Conservation (phyloP, 2,113 vertebrate genomes). For the Erinaceus europaeus region DNA sequence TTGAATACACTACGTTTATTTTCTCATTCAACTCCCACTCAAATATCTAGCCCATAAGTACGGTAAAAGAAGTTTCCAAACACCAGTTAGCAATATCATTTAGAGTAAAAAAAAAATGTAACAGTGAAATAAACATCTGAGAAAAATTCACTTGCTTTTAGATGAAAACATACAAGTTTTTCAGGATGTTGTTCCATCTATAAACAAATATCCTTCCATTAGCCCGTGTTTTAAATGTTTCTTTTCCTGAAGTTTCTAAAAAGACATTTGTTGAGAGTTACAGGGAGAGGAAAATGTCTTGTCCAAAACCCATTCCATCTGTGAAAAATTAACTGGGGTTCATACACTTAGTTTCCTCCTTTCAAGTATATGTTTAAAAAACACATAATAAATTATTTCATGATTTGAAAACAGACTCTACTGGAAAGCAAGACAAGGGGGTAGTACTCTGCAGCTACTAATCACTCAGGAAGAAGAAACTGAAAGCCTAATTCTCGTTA, state of each 20-base stretch:
- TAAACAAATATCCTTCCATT: not conserved
- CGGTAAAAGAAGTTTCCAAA: not conserved
- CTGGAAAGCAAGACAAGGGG: not conserved
- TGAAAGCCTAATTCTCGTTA: not conserved
- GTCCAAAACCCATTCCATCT: not conserved
- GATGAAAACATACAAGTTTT: conserved; percentile 7
- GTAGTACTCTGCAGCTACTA: not conserved
- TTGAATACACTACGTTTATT: not conserved
- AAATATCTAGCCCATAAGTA: conserved; percentile 9
- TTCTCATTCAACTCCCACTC: not conserved
- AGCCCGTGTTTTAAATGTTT: not conserved
- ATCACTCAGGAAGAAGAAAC: not conserved
- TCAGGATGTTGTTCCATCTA: not conserved
- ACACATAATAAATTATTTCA: not conserved
- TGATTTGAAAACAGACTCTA: not conserved
- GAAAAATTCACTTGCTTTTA: conserved; percentile 3
- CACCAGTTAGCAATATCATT: not conserved
- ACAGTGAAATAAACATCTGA: conserved; percentile 7
- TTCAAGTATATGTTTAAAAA: not conserved
- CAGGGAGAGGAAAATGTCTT: not conserved
- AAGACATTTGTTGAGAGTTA: not conserved
- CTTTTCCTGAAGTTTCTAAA: not conserved
- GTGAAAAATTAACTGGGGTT: not conserved
- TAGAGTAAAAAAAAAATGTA: not conserved
- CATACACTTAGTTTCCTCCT: not conserved